Conservation (phyloP, 1,140 invertebrate genomes). For the Atta colombica region DNA sequence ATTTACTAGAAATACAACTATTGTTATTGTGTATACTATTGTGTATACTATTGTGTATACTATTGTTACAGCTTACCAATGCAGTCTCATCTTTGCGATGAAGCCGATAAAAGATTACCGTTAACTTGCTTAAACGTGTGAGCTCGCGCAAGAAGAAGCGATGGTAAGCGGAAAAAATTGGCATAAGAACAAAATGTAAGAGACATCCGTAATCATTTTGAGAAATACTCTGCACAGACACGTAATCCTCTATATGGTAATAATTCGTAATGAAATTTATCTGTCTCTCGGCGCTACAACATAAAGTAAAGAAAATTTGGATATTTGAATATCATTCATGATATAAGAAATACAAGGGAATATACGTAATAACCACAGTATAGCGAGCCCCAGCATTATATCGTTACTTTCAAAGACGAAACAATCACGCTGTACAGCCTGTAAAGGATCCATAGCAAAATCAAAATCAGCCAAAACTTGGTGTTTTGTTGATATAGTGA, state of each 20-base stretch:
- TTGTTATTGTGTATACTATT: neutral
- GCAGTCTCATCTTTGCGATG: constrained; percentile 81
- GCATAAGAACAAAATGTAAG: constrained; percentile 87
- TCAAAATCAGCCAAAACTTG: constrained; percentile 75
- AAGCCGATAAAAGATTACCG: constrained; percentile 86
- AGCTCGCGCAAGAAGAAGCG: constrained; percentile 89
- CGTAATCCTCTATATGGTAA: constrained; percentile 87
- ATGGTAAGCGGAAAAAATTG: constrained; percentile 87
- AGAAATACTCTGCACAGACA: constrained; percentile 84
- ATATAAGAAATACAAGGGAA: neutral
- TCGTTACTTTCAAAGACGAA: constrained; percentile 85
- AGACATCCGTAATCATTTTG: constrained; percentile 86
- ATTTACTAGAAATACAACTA: neutral
- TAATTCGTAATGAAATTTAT: constrained; percentile 85
- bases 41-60: neutral
- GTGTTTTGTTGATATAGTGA: constrained; percentile 63
- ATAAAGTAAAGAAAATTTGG: neutral
- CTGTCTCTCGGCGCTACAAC: constrained; percentile 84
- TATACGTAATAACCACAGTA: constrained; percentile 75
- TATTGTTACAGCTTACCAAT: constrained; percentile 74
- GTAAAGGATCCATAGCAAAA: constrained; percentile 30
- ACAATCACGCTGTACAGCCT: constrained; percentile 28
- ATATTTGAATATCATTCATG: neutral
- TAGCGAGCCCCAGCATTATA: constrained; percentile 86
- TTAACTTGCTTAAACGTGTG: constrained; percentile 84